Percentiles rank a stretch among this genome's conserved stretches.
Evolutionary conservation across 2,113 vertebrate genomes (phyloP).

Genomic region (Myrmophylax atrothorax): DNA sequence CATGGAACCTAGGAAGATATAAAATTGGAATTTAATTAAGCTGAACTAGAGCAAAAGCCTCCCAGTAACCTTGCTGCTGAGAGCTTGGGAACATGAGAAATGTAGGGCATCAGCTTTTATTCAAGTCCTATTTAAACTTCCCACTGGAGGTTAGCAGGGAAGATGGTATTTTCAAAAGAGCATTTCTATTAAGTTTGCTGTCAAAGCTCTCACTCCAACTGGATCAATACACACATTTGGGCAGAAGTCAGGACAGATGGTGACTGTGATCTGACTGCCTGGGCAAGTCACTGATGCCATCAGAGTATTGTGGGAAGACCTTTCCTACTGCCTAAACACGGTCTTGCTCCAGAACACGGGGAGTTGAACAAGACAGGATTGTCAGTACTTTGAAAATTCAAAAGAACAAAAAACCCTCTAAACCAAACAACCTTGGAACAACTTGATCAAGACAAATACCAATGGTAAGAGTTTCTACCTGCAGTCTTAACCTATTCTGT

Average conservation of each 20-base stretch:
- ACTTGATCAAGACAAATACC: not conserved
- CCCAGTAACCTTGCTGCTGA: not conserved
- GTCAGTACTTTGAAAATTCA: not conserved
- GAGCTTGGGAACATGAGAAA: not conserved
- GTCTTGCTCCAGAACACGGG: not conserved
- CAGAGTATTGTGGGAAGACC: not conserved
- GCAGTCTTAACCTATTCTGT: not conserved
- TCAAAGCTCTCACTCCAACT: not conserved
- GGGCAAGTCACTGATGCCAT: not conserved
- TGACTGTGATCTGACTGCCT: not conserved
- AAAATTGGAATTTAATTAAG: constrained; percentile 46
- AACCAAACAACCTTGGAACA: not conserved
- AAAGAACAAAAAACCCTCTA: not conserved
- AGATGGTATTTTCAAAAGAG: not conserved
- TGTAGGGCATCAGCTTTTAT: not conserved
- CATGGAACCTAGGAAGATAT: not conserved
- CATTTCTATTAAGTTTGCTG: not conserved
- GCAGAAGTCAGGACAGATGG: not conserved
- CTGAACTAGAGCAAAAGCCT: constrained; percentile 35
- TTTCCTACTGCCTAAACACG: not conserved
- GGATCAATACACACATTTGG: not conserved
- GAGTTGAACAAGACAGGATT: not conserved
- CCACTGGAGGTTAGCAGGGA: not conserved
- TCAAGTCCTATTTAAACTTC: not conserved
- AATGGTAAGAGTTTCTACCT: not conserved